A percentile compares a stretch with the other conserved stretches of the same genome.
These are phyloP conservation scores for Camponotus pennsylvanicus DNA, from an alignment of 1,140 invertebrate species.

Conservation along the genomic window DNA sequence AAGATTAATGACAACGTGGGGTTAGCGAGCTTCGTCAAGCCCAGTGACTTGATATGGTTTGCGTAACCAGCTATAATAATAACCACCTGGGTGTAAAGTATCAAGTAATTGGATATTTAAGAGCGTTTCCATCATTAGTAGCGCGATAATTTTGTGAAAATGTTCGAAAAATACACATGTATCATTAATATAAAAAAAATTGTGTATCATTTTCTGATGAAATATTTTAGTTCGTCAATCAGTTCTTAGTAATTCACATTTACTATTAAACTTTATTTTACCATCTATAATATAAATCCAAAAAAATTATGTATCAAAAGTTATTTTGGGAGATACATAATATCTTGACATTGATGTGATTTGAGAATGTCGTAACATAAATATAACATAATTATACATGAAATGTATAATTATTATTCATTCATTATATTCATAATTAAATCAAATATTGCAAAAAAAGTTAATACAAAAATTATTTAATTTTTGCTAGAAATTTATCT, in stretches of 20 bases:
- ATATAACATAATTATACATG: too few species aligned
- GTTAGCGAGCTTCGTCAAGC: conserved; percentile 27
- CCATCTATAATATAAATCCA: not conserved
- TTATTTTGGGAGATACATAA: too few species aligned
- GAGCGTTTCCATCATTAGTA: not conserved
- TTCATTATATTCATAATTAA: too few species aligned
- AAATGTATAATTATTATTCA: too few species aligned
- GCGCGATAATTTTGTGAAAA: not conserved
- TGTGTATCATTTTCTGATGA: not conserved
- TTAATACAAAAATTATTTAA: too few species aligned
- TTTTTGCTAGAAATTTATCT: too few species aligned
- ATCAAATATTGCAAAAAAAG: too few species aligned
- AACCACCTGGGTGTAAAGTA: not conserved
- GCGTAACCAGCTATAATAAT: conserved; percentile 29
- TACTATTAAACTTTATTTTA: not conserved
- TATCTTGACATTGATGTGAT: too few species aligned
- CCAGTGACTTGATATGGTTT: not conserved
- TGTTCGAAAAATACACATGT: not conserved
- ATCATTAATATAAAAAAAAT: not conserved
- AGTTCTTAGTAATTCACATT: not conserved
- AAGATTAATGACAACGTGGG: conserved; percentile 42
- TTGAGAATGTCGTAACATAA: too few species aligned
- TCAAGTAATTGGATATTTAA: conserved; percentile 35
- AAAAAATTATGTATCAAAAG: too few species aligned
- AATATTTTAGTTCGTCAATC: not conserved